A percentile compares a stretch with the other conserved stretches of the same genome.
Evolutionary conservation across 2,888 invertebrate species (phyloP).

Genomic region (Meloe dianella): DNA sequence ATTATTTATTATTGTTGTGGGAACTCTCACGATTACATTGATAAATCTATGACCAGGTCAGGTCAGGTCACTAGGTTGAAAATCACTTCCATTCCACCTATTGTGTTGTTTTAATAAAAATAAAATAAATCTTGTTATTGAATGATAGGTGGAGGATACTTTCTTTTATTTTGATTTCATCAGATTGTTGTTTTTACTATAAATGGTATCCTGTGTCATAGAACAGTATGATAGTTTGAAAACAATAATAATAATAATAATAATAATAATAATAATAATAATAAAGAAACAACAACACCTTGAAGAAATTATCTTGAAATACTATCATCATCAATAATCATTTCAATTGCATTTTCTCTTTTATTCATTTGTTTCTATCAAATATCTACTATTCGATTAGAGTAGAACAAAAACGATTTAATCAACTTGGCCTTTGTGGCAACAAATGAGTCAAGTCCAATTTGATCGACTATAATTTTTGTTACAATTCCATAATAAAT

Average conservation of each 20-base stretch:
- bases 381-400: background rate
- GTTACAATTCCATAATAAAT: background rate
- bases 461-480: background rate
- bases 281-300: background rate
- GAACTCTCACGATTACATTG: constrained; percentile 6
- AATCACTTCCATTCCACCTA: background rate
- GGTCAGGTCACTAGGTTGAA: constrained; percentile 9
- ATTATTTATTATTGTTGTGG: background rate
- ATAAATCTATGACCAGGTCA: background rate
- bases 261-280: background rate
- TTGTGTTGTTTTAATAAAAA: background rate
- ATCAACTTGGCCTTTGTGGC: too few species aligned
- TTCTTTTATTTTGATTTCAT: constrained; percentile 1
- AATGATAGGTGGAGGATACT: background rate
- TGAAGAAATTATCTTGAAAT: background rate
- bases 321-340: background rate
- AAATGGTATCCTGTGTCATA: background rate
- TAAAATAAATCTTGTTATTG: background rate
- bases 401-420: background rate
- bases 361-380: background rate
- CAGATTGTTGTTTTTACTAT: background rate
- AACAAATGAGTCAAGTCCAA: background rate
- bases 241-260: too few species aligned
- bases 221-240: background rate
- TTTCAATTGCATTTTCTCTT: constrained; percentile 1